Evolutionary conservation across 2,113 vertebrate species (phyloP).

Genomic region (Synodontis membranacea): DNA sequence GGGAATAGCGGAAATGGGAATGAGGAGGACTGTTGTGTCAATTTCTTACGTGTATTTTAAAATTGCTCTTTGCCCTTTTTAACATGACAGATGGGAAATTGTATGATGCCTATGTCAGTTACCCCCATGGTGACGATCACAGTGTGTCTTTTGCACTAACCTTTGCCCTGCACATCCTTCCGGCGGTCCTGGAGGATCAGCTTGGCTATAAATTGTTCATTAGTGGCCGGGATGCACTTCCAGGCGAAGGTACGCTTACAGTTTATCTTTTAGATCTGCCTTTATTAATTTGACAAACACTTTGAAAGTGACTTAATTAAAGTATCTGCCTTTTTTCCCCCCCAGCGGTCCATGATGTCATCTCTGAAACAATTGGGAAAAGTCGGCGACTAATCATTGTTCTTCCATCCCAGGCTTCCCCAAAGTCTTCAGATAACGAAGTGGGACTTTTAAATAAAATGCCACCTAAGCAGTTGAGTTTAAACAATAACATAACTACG

Average conservation of each 20-base stretch:
- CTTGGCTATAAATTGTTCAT: conserved; percentile 86
- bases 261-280: background rate
- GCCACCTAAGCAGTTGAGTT: background rate
- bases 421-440: background rate
- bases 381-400: conserved; percentile 83
- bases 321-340: background rate
- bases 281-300: background rate
- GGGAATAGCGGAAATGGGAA: no score
- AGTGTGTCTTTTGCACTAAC: background rate
- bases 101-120: conserved; percentile 73
- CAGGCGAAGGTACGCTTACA: conserved; percentile 81
- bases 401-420: conserved; percentile 57
- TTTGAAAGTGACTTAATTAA: background rate
- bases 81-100: conserved; percentile 64
- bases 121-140: conserved; percentile 20
- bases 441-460: background rate
- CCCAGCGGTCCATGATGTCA: conserved; percentile 73
- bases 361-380: conserved; percentile 68
- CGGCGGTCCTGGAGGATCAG: conserved; percentile 79
- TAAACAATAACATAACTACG: conserved; percentile 7
- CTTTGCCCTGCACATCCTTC: conserved; percentile 74
- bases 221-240: conserved; percentile 82
- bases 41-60: no score
- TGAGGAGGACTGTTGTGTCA: no score
- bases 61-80: background rate